Evolutionary conservation across 2,888 invertebrate species (phyloP).

Genomic region (Sisyra terminalis): DNA sequence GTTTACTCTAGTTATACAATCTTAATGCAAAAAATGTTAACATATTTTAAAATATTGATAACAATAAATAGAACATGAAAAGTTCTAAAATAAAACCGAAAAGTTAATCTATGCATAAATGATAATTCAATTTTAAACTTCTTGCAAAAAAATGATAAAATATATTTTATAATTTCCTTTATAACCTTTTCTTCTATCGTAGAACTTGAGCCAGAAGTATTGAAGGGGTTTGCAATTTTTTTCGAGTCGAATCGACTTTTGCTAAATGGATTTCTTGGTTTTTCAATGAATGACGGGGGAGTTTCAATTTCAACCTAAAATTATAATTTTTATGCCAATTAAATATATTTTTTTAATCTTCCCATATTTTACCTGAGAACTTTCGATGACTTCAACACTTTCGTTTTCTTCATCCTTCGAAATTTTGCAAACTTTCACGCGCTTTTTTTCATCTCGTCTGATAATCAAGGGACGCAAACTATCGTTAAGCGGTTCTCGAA

Average conservation of each 20-base stretch:
- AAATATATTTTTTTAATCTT: too few relatives aligned
- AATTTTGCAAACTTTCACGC: background rate
- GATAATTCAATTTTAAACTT: too few relatives aligned
- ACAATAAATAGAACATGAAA: too few relatives aligned
- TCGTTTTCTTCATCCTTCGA: background rate
- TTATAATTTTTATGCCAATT: too few relatives aligned
- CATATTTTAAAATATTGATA: too few relatives aligned
- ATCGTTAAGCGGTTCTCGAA: background rate
- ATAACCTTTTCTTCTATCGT: background rate
- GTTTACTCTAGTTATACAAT: too few relatives aligned
- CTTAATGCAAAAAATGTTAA: too few relatives aligned
- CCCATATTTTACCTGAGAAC: too few relatives aligned
- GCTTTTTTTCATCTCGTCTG: background rate
- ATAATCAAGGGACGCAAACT: background rate
- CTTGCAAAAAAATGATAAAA: too few relatives aligned
- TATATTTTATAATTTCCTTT: background rate
- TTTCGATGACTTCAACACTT: too few relatives aligned
- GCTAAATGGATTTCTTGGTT: conserved; percentile 4
- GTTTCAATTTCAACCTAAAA: background rate
- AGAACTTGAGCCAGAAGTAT: background rate
- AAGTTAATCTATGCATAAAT: too few relatives aligned
- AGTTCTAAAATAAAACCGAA: too few relatives aligned
- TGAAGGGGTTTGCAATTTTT: background rate
- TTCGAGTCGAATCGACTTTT: background rate
- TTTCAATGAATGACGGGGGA: background rate